Percentiles rank a stretch among this genome's conserved stretches.
These are phyloP conservation scores for Danio kyathit DNA, from an alignment of 2,797 vertebrate species.

Conservation along the genomic window DNA sequence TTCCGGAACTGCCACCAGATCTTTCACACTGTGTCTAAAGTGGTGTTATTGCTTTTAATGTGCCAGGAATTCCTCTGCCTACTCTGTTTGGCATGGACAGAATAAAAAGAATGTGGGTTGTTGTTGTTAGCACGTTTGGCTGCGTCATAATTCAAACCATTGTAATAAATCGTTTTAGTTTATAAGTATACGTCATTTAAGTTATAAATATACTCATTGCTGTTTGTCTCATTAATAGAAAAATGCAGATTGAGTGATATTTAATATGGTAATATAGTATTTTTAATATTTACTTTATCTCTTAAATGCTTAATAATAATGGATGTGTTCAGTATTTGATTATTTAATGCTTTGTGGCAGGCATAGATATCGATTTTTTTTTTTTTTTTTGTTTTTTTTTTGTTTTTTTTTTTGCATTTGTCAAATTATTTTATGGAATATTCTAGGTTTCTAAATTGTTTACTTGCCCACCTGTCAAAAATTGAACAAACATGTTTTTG, in stretches of 20 bases:
- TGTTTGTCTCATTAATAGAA: no score
- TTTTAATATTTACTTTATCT: neutral
- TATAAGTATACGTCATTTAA: no score
- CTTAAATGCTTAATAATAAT: neutral
- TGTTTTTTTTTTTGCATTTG: no score
- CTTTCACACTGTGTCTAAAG: conserved; percentile 19
- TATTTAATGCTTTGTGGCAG: neutral
- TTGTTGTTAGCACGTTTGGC: neutral
- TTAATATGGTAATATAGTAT: no score
- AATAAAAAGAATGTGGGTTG: neutral
- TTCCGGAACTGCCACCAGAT: neutral
- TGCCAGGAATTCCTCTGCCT: conserved; percentile 22
- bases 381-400: no score
- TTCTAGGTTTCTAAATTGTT: no score
- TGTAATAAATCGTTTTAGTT: no score
- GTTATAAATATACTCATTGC: neutral
- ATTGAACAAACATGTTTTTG: no score
- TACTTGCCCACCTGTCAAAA: no score
- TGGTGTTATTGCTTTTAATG: neutral
- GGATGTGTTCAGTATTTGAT: neutral
- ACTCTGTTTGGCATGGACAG: neutral
- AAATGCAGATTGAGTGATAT: no score
- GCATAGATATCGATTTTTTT: no score
- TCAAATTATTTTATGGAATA: no score
- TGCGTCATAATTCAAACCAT: neutral